Percentiles rank a stretch among this genome's conserved stretches.
Evolutionary conservation across 2,113 vertebrate species (phyloP).

Genomic region (Peromyscus polionotus): DNA sequence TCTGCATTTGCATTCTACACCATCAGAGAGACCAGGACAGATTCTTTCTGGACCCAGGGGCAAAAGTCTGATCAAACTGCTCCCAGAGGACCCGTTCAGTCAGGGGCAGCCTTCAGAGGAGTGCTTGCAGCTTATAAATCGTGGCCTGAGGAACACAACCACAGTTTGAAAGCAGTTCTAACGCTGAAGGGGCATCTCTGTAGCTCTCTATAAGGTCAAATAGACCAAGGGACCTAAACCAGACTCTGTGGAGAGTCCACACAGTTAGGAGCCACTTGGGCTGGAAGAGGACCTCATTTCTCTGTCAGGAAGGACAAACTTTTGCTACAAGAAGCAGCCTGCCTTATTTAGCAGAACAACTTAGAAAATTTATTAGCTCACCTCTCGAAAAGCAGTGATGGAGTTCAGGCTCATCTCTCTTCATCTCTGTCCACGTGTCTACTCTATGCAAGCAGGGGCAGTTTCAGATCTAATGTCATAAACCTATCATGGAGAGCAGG

Average conservation of each 20-base stretch:
- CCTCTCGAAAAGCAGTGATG: not conserved
- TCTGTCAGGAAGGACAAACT: slow-evolving; percentile 17
- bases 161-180: not conserved
- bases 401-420: not conserved
- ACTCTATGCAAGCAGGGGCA: not conserved
- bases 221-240: not conserved
- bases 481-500: not conserved
- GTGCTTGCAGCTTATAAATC: not conserved
- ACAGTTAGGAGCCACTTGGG: not conserved
- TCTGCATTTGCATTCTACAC: not conserved
- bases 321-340: not conserved
- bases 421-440: not conserved
- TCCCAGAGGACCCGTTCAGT: not conserved
- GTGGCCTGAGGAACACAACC: not conserved
- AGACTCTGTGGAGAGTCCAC: not conserved
- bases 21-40: not conserved
- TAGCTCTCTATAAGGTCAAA: not conserved
- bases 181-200: not conserved
- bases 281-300: not conserved
- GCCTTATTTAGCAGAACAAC: not conserved
- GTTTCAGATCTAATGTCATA: slow-evolving; percentile 3
- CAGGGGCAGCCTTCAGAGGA: not conserved
- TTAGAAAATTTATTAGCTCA: not conserved
- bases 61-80: not conserved
- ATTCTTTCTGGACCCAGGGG: not conserved